These are phyloP conservation scores for Cremastinae sp. DNA, from an alignment of 2,888 invertebrate species.

Conservation along the genomic window DNA sequence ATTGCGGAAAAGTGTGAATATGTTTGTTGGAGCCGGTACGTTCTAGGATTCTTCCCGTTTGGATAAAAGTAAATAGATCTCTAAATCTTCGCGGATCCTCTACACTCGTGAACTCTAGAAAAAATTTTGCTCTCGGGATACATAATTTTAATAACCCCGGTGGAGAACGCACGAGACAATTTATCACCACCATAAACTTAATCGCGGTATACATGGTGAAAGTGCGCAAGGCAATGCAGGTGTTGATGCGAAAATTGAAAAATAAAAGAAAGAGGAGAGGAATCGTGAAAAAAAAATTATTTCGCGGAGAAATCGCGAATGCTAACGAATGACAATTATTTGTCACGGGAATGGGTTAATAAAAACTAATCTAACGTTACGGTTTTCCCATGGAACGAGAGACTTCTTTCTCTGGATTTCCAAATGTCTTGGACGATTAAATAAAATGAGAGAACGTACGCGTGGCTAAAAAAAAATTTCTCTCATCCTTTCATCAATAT, in stretches of 20 bases:
- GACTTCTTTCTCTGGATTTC: not conserved
- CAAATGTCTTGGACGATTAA: not conserved
- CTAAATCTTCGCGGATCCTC: no score
- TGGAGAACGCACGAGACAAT: constrained; percentile 46
- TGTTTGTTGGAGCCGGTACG: no score
- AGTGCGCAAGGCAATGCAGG: constrained; percentile 30
- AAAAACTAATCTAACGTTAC: constrained; percentile 1
- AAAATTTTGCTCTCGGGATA: constrained; percentile 31
- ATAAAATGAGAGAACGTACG: no score
- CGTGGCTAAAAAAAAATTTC: no score
- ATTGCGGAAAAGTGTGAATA: not conserved
- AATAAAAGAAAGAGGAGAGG: constrained; percentile 5
- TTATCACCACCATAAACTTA: constrained; percentile 53
- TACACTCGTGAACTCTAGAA: no score
- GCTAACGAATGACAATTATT: constrained; percentile 26
- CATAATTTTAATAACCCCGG: constrained; percentile 52
- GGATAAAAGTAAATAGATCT: no score
- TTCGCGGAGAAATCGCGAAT: constrained; percentile 24
- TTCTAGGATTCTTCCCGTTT: no score
- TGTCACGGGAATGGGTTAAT: not conserved
- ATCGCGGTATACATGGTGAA: constrained; percentile 44
- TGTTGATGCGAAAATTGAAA: constrained; percentile 20
- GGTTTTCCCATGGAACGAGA: not conserved
- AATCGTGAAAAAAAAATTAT: constrained; percentile 1
- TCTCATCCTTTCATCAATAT: no score